Evolutionary conservation across 2,888 invertebrate species (phyloP), one percentile per base, ranked within the genome.

Genomic region (Nemoura dubitans): DNA sequence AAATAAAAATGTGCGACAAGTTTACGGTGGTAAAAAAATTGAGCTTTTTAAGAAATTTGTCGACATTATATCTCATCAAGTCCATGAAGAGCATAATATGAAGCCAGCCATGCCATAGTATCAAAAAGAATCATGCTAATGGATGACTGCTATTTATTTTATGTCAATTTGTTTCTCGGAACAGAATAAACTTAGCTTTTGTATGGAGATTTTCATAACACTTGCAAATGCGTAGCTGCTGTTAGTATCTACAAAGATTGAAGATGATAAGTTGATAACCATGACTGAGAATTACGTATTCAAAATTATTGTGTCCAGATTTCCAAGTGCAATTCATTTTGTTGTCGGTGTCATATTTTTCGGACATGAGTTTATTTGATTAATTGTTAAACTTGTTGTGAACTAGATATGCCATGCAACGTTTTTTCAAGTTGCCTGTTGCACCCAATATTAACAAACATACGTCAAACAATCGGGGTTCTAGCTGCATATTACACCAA

Each of bases 121-220:
- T 59, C 59, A 59, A 59, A 59, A 59, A 59, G 14, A 59, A 59
- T 59, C 21, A 21, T 21, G 10, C 59, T 59, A 59, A 59, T 59
- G 59, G 59, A 10, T 59, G 59, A 59, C 59, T 59, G 59, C 59
- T 16, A 59, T 10, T 59, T 59, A 59, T 59, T 59, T 59, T 59
- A 59, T 21, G 59, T 59, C 59, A 59, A 59, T 59, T 59, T 59
- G 59, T 59, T 59, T 59, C 59, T 21, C 21, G 59, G 21, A 59
- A n/a, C n/a, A n/a, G n/a, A 59, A 10, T 21, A 59, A 59, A 59
- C 59, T 81, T 81, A 81, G 81, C 81, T 81, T 81, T 81, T 81
- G 30, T 81, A 81, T 81, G 28, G 30, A 27, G n/a, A 81, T 30
- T 81, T 81, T 81, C 81, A 30, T 81, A 81, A 81, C 81, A 81